Percentiles rank a stretch among this genome's conserved stretches.
Evolutionary conservation across 2,113 vertebrate genomes (phyloP).

Genomic region (Ammospiza caudacuta): DNA sequence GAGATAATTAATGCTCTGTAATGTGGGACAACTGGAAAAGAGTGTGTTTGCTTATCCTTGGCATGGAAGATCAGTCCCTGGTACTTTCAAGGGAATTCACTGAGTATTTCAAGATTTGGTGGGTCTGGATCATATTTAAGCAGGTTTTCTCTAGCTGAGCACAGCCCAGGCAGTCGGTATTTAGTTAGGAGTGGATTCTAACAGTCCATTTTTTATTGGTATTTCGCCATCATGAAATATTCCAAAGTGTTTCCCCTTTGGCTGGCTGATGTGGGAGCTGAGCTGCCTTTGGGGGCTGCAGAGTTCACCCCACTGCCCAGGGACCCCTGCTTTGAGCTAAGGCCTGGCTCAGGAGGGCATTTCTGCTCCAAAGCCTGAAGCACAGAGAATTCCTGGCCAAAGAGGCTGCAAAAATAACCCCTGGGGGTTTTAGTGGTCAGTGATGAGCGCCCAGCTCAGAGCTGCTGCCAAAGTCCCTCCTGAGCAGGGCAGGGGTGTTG

Average conservation of each 20-base stretch:
- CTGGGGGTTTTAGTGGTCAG: background rate
- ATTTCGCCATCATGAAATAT: background rate
- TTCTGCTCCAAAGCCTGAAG: background rate
- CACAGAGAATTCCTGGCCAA: background rate
- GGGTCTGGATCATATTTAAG: constrained; percentile 21
- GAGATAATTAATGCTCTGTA: background rate
- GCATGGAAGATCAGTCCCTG: background rate
- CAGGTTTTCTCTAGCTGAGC: background rate
- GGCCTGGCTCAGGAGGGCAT: background rate
- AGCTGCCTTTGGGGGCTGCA: background rate
- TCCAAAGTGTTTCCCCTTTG: background rate
- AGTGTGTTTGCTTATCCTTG: background rate
- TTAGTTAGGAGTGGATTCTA: background rate
- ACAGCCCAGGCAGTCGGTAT: background rate
- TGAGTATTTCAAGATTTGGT: background rate
- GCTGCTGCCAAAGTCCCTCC: background rate
- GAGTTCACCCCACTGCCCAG: background rate
- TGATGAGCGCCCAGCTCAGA: background rate
- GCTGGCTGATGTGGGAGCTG: background rate
- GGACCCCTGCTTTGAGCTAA: background rate
- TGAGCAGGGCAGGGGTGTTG: background rate
- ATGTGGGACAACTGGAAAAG: background rate
- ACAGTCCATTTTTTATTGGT: constrained; percentile 3
- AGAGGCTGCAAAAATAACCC: background rate
- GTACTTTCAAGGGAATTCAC: background rate